A percentile compares a stretch with the other conserved stretches of the same genome.
phyloP scores from a whole-genome alignment of 2,888 invertebrate species.

The Strigamia crassipes region DNA sequence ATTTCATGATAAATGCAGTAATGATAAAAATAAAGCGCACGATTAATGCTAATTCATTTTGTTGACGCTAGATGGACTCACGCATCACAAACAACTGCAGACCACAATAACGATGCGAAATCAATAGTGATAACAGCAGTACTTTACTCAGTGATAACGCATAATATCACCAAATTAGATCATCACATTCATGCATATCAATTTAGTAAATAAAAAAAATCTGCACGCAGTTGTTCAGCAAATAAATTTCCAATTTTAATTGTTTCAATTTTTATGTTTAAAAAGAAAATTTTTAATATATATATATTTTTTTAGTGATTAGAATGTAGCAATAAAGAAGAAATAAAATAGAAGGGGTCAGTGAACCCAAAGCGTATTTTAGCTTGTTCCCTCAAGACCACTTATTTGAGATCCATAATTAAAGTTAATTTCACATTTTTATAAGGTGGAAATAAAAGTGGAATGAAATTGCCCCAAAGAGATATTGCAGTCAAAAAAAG shows the following conservation, averaged over 20 bases:
- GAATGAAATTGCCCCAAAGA: slow-evolving; percentile 13
- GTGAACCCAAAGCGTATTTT: not conserved
- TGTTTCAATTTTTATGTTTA: not conserved
- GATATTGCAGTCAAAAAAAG: not conserved
- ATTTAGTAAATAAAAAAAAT: not conserved
- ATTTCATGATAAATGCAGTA: not conserved
- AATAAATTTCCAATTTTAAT: not conserved
- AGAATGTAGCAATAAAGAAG: not conserved
- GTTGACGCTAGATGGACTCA: not conserved
- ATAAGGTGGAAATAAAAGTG: not conserved
- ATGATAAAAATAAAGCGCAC: not conserved
- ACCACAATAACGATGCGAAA: not conserved
- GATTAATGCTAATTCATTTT: not conserved
- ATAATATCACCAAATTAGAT: not conserved
- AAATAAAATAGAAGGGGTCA: not conserved
- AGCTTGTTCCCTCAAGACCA: slow-evolving; percentile 1
- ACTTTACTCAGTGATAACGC: not conserved
- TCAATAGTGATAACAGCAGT: not conserved
- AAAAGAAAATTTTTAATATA: not conserved
- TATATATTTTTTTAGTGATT: not conserved
- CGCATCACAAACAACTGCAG: not conserved
- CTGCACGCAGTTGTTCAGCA: not conserved
- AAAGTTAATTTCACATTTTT: not conserved
- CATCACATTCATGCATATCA: too few relatives aligned
- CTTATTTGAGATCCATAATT: slow-evolving; percentile 1